phyloP scores from a whole-genome alignment of 1,140 invertebrate genomes.

The Neuroterus valhalla region DNA sequence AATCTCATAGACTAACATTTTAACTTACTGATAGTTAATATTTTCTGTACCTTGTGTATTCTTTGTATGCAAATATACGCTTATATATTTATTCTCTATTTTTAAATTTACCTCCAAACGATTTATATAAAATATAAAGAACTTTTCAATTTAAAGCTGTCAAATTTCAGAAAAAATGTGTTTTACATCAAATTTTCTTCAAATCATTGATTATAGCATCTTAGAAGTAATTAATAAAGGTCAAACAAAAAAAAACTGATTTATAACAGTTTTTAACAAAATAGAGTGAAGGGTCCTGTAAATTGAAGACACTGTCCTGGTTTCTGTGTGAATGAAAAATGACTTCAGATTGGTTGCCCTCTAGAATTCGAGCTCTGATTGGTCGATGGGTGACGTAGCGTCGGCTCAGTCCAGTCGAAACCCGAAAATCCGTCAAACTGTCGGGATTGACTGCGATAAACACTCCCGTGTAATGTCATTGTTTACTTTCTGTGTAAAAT shows the following conservation, averaged over 20 bases:
- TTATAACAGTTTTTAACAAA: too few species aligned
- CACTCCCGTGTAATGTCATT: slow-evolving; percentile 8
- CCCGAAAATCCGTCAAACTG: slow-evolving; percentile 4
- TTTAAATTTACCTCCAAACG: neutral
- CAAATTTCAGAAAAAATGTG: too few species aligned
- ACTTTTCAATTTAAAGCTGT: too few species aligned
- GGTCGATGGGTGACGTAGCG: neutral
- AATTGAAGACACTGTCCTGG: too few species aligned
- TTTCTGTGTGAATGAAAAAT: neutral
- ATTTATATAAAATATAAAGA: neutral
- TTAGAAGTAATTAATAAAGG: too few species aligned
- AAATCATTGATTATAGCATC: too few species aligned
- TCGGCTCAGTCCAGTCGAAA: neutral
- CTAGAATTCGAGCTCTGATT: neutral
- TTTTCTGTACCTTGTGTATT: slow-evolving; percentile 8
- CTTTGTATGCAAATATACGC: slow-evolving; percentile 16
- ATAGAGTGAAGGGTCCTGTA: too few species aligned
- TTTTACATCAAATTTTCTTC: too few species aligned
- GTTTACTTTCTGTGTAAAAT: neutral
- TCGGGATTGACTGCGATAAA: neutral
- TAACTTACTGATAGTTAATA: neutral
- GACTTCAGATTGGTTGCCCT: neutral
- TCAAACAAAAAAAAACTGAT: too few species aligned
- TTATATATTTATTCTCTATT: neutral
- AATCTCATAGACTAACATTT: neutral